Evolutionary conservation across 2,113 vertebrate species (phyloP), one percentile per base, ranked within the genome.

Genomic region (Trematomus loennbergii): DNA sequence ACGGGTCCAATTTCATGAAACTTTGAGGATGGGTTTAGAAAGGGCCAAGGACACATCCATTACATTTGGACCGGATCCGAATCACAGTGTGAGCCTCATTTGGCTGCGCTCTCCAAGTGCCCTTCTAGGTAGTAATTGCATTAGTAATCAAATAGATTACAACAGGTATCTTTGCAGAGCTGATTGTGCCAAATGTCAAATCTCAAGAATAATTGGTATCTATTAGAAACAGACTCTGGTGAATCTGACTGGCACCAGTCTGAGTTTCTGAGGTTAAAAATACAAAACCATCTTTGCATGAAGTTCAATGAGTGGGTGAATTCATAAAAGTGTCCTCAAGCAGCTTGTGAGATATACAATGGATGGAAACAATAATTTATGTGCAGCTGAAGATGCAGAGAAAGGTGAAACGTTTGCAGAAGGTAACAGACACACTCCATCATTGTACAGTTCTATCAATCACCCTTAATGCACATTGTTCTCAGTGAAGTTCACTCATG

Each of bases 401-500:
- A 69, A 75, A 48, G 48, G 55, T 20, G 40, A 20, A 17, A 48
- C 52, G 59, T 59, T 40, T 80, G 52, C 65, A 29, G 13, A 67
- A 55, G 33, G 75, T 64, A 82, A 68, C 62, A 48, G 68, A 57
- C 46, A 9, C 40, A 22, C 75, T 83, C 66, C 60, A 69, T 89
- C 70, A 82, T 71, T 64, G 78, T 77, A 69, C 72, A 22, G 17
- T n/a, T 68, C 86, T 52, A 91, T 88, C 80, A 79, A 77, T 92
- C 91, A 84, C 73, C 57, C 67, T 64, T 85, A 82, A 85, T 88
- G 75, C 10, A 18, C 22, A 67, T 86, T 84, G 87, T 87, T 84
- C 87, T 58, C 59, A 10, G 62, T 36, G 71, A 53, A 63, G 66
- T 79, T 85, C 67, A 81, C 59, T 81, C 79, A 61, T 81, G 88